These are phyloP conservation scores for Tanypteryx hageni DNA, from an alignment of 2,888 invertebrate species.

Conservation along the genomic window DNA sequence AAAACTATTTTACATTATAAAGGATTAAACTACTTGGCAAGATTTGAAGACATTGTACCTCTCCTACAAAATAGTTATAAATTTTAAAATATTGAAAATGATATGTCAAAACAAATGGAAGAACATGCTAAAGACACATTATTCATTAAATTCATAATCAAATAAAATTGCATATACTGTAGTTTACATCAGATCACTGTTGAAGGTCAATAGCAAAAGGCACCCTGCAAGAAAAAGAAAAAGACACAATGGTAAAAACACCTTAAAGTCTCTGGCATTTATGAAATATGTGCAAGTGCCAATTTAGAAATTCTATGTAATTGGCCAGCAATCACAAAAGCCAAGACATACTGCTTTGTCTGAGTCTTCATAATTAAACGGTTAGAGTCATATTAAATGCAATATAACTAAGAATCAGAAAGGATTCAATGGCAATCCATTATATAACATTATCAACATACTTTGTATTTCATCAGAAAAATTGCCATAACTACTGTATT, in stretches of 20 bases:
- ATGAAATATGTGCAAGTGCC: neutral
- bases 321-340: neutral
- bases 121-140: neutral
- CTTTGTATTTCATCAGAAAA: no score
- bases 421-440: no score
- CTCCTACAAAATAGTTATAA: constrained; percentile 20
- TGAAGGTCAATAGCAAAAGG: neutral
- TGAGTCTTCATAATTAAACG: neutral
- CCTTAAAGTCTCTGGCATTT: neutral
- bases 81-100: constrained; percentile 26
- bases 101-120: constrained; percentile 20
- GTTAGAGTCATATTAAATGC: neutral
- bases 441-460: no score
- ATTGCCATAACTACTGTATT: no score
- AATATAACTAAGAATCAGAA: neutral
- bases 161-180: constrained; percentile 16
- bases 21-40: neutral
- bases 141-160: neutral
- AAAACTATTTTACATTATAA: neutral
- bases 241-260: neutral
- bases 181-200: constrained; percentile 30
- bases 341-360: neutral
- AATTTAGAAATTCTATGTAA: neutral
- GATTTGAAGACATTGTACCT: neutral
- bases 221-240: neutral